Percentiles rank a stretch among this genome's conserved stretches.
Evolutionary conservation across 2,797 vertebrate genomes (phyloP).

Genomic region (Psittacula derbiana): DNA sequence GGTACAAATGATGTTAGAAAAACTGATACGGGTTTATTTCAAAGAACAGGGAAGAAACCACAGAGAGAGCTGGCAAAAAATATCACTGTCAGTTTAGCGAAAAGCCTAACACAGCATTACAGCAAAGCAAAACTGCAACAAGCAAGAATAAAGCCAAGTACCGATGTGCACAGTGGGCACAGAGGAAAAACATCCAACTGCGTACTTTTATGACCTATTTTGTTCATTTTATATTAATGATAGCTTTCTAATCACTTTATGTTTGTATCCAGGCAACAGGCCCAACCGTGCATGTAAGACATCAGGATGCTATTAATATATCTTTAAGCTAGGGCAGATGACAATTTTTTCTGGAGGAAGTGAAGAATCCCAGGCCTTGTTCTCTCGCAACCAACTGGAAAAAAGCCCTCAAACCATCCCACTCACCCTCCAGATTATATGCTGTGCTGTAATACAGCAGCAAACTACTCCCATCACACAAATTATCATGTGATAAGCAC

Average conservation of each 20-base stretch:
- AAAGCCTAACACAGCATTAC: background rate
- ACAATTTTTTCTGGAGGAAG: slow-evolving; percentile 3
- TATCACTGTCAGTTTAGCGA: background rate
- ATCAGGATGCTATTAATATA: slow-evolving; percentile 28
- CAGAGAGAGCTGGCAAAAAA: background rate
- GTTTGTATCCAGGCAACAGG: slow-evolving; percentile 47
- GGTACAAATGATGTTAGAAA: background rate
- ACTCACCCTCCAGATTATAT: background rate
- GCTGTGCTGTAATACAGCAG: background rate
- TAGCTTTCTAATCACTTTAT: slow-evolving; percentile 27
- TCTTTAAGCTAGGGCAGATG: slow-evolving; percentile 14
- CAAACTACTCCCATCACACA: background rate
- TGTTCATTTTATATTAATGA: slow-evolving; percentile 25
- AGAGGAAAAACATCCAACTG: background rate
- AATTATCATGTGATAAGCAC: background rate
- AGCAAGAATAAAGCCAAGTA: background rate
- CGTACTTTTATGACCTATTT: background rate
- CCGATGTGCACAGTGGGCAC: background rate
- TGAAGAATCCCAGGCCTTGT: background rate
- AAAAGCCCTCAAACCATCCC: background rate
- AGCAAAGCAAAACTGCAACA: background rate
- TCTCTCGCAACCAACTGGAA: background rate
- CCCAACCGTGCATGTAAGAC: background rate
- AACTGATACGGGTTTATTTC: background rate
- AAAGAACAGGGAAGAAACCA: background rate